Base-by-base conservation (phyloP, 2,797 vertebrate genomes). In the Hipposideros larvatus region DNA sequence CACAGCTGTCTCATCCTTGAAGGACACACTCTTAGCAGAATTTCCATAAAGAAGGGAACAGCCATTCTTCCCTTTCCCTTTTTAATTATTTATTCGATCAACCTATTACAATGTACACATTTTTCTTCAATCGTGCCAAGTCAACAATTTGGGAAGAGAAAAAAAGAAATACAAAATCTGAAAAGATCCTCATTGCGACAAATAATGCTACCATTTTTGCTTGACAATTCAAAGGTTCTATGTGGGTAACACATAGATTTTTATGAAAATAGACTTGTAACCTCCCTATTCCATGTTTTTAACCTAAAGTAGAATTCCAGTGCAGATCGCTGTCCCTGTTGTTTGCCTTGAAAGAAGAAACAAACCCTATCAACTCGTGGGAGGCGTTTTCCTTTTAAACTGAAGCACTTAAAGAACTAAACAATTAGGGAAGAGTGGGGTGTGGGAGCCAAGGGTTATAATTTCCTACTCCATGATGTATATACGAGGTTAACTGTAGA, bases 81-180 rank as follows among this genome's bases (percentile, higher is more conserved):
- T 90, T 68, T 43, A 55, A 46, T 75, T 48, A 61, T 46, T 77
- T 78, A 41, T 34, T 66, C n/a, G 34, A 82, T 53, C 79, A 74
- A n/a, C 6, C 16, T 94, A 68, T 73, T 77, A 55, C 43, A 53
- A 65, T 16, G 15, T 51, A 31, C 8, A 53, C 7, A 55, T 43
- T 75, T 77, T 53, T 34, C 22, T 68, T 80, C 75, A 93, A 77
- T 31, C 18, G 70, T 9, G 28, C 1, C 65, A 77, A 11, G 4
- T 85, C 75, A 94, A 61, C 16, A 87, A 37, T 87, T 90, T 86
- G 28, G 41, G 55, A 94, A 93, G 41, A 83, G 10, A 95, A 87
- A 26, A 87, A 91, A 87, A 53, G 24, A 94, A 90, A 77, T 63
- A 16, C 22, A 8, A 94, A 94, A 80, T 68, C 11, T 53, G 70